These are phyloP conservation scores for Montipora capitata DNA, from an alignment of 92 coral and sea anemone species.

Conservation along the genomic window DNA sequence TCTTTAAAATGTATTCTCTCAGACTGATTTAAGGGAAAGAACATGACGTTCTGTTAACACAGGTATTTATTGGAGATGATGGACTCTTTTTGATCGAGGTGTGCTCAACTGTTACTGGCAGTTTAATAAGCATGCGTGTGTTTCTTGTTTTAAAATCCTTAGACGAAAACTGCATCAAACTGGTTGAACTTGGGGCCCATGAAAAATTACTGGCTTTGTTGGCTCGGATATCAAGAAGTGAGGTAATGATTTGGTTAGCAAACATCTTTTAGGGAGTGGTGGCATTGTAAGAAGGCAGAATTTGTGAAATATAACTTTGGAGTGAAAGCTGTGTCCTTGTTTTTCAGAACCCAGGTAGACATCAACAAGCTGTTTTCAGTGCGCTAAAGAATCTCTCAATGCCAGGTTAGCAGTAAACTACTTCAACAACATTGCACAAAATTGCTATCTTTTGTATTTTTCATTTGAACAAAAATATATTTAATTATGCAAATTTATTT, in stretches of 20 bases:
- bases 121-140: too few relatives aligned
- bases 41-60: too few relatives aligned
- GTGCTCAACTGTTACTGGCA: too few relatives aligned
- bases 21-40: too few relatives aligned
- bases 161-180: constrained; percentile 94
- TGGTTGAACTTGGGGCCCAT: constrained; percentile 93
- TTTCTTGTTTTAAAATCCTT: constrained; percentile 5
- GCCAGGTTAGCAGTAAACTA: constrained; percentile 77
- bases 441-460: too few relatives aligned
- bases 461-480: too few relatives aligned
- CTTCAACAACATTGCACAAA: too few relatives aligned
- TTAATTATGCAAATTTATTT: too few relatives aligned
- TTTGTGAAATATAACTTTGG: background rate
- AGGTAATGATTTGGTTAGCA: constrained; percentile 35
- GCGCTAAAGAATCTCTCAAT: constrained; percentile 95
- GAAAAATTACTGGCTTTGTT: constrained; percentile 77
- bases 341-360: constrained; percentile 85
- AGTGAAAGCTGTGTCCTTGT: background rate
- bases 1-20: too few relatives aligned
- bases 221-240: constrained; percentile 42
- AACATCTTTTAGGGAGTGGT: background rate
- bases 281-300: background rate
- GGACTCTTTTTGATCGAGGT: too few relatives aligned
- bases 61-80: too few relatives aligned
- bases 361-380: constrained; percentile 91